Base-by-base conservation (phyloP, 2,113 vertebrate species). In the Danio rerio region DNA sequence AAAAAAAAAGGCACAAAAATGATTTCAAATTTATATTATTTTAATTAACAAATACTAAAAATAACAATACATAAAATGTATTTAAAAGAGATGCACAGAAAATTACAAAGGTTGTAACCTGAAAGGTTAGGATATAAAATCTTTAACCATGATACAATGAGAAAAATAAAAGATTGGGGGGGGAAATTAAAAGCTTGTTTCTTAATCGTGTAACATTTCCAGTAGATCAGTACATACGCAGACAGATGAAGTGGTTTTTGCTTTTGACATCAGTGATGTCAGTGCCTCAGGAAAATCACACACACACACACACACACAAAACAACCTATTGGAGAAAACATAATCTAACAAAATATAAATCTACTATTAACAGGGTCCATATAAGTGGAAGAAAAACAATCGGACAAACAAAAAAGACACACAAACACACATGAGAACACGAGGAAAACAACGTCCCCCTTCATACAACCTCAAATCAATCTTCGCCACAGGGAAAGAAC, bases 121-220 rank as follows among this genome's bases (percentile, higher is more conserved):
- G 91, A 92, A 92, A 94, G 92, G 91, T 92, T 93, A 92, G 90
- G 88, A 92, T 94, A 94, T 92, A 93, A 94, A 94, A 94, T 94
- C 89, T 93, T 93, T 93, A 91, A 93, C 90, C 91, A 93, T 90
- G 92, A 89, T 92, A 92, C 90, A 94, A 89, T 66, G 31, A 66
- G 49, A 78, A 79, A 90, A 91, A 91, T 91, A 93, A 91, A 91
- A 91, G 91, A 56, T 45, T n/a, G n/a, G 12, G 31, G 16, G 52
- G 52, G 40, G 15, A 90, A 71, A 89, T 90, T 90, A 93, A 93
- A 93, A 90, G 90, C 89, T 93, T 93, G 91, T 91, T 91, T 93
- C 92, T 92, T 91, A 92, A 88, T 93, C 90, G 89, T 93, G 93
- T 91, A 89, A 91, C 90, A 91, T 90, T 88, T 58, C 4, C 16